Conservation (phyloP, 2,113 vertebrate genomes). For the Campylomormyrus tamandua region DNA sequence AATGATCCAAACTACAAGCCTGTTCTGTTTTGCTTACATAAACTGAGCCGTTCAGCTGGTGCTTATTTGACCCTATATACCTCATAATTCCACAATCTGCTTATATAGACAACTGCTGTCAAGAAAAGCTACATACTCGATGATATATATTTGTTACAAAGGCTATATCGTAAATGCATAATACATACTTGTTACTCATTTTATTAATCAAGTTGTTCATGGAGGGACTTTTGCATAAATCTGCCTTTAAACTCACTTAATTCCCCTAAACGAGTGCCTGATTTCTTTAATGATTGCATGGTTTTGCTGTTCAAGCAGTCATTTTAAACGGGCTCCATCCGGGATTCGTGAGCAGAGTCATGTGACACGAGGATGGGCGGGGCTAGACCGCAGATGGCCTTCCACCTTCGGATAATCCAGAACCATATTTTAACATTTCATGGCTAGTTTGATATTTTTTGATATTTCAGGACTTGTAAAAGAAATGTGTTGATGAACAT, state of each 20-base stretch:
- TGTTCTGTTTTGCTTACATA: not conserved
- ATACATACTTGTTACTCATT: not conserved
- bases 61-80: not conserved
- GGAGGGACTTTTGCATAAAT: not conserved
- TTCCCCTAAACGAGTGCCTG: not conserved
- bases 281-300: not conserved
- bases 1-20: not conserved
- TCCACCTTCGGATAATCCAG: not conserved
- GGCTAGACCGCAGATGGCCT: not conserved
- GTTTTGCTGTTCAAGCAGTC: not conserved
- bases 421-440: not conserved
- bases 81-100: not conserved
- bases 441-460: not conserved
- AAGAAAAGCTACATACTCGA: not conserved
- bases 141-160: not conserved
- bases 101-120: not conserved
- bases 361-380: not conserved
- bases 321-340: not conserved
- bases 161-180: not conserved
- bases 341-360: no score
- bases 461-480: not conserved
- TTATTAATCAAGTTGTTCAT: not conserved
- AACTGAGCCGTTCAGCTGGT: not conserved
- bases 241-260: not conserved
- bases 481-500: not conserved